Evolutionary conservation across 2,113 vertebrate genomes (phyloP), one percentile per base, ranked within the genome.

Genomic region (Hystrix brachyura): DNA sequence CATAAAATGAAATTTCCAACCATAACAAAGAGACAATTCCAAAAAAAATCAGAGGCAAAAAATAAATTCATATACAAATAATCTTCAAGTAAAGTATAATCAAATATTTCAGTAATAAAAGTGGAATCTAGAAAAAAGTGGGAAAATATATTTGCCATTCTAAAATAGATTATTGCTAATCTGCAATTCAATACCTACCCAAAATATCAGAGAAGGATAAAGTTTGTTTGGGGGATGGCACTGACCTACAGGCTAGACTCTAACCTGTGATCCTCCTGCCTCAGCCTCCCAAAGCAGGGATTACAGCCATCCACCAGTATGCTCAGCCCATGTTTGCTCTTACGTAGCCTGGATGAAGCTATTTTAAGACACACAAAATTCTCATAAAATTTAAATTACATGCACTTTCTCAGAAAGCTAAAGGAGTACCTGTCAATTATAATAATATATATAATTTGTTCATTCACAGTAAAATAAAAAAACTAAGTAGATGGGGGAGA

Each of bases 71-170:
- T 78, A 48, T 48, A 43, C 7, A 74, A 81, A 81, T 32, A 1
- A 48, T 69, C 12, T 62, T 29, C 18, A 95, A 62, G 92, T 71
- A 71, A 14, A 55, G 8, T 14, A 38, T 43, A 53, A 74, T 91
- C 27, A 21, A 25, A 60, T 62, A 13, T 76, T 93, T 55, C 67
- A 43, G 34, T 55, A 82, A 27, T 90, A 93, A 81, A 71, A 53
- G 29, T 21, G 5, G 38, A 79, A 93, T 15, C 64, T 88, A 71
- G 62, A 59, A 90, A 76, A 84, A 55, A 79, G 5, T 53, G 8
- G 7, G 19, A 59, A 97, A 60, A 91, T 81, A 7, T 67, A 32
- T 95, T 81, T 34, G 46, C 79, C 38, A 76, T 80, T 87, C 60
- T 91, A 57, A 71, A 94, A 59, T 55, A 91, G 93, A 55, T 11